Base-by-base conservation (phyloP, 2,113 vertebrate species). In the Ibidorhyncha struthersii region DNA sequence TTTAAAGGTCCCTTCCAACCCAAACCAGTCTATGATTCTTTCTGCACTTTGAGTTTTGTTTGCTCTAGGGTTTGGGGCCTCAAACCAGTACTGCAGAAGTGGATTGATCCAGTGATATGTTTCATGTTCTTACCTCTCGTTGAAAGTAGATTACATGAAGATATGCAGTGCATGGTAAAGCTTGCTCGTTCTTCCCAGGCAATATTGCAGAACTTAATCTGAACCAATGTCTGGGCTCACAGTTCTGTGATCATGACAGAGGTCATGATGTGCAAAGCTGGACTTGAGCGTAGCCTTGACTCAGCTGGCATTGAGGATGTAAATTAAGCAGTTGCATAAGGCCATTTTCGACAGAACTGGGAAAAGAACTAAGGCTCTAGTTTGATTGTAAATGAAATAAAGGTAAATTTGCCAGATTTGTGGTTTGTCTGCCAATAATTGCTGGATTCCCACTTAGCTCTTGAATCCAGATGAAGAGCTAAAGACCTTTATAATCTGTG, bases 101-200 rank as follows among this genome's bases (percentile, higher is more conserved):
- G 26, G 36, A 27, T 86, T 0, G 0, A n/a, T 38, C 7, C 30
- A 8, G 27, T 23, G 43, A 2, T 8, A 3, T 0, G 2, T 5
- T 74, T 17, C 25, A 10, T 53, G 23, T 41, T 70, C 50, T 71
- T 43, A 26, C 23, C 70, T 80, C 36, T 30, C 2, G 2, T 6
- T 73, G 73, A 23, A 1, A 19, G 18, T 8, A 29, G 14, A 15
- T 63, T 4, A 0, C 27, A 2, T 3, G 23, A 32, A 50, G 78
- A 21, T 4, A 29, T 0, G 2, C 29, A 20, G 26, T 30, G 29
- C 4, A 0, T 6, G 61, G 40, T 21, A 6, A 62, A 74, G 30
- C 25, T 23, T 78, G 61, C 16, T 43, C 82, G 71, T 90, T 38
- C 32, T 12, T 77, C 27, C 32, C 7, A 16, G 81, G 14, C 34